phyloP scores from a whole-genome alignment of 1,140 invertebrate species.

The Ptiloglossa arizonensis region DNA sequence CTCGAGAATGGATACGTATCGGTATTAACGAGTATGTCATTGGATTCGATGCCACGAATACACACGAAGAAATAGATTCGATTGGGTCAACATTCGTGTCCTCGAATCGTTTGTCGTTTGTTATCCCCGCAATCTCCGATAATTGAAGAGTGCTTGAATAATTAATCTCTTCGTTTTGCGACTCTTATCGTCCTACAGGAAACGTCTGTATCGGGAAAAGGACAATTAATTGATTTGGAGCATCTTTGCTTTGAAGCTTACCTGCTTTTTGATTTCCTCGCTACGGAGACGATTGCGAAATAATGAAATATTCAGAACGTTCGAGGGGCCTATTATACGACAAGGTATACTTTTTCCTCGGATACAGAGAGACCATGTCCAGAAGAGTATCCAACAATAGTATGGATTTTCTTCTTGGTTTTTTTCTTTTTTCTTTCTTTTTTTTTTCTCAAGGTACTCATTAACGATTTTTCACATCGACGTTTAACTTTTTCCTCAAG shows the following conservation, averaged over 20 bases:
- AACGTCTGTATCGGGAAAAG: conserved; percentile 11
- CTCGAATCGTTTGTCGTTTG: not conserved
- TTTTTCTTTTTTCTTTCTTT: no score
- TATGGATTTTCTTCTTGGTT: conserved; percentile 62
- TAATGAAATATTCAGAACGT: conserved; percentile 43
- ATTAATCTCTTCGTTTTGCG: not conserved
- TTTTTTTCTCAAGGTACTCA: conserved; percentile 53
- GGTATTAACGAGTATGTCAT: no score
- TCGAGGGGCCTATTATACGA: conserved; percentile 34
- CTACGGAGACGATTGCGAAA: conserved; percentile 12
- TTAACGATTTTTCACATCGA: conserved; percentile 63
- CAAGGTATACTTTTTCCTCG: conserved; percentile 45
- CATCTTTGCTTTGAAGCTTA: not conserved
- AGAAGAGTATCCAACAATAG: conserved; percentile 45
- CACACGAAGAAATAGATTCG: not conserved
- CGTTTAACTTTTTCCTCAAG: conserved; percentile 72
- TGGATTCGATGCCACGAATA: no score
- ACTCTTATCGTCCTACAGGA: not conserved
- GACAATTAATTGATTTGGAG: conserved; percentile 26
- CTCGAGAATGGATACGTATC: no score
- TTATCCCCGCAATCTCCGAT: not conserved
- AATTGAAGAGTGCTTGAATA: conserved; percentile 40
- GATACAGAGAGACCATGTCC: conserved; percentile 51
- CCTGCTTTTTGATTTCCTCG: conserved; percentile 15
- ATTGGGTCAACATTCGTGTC: not conserved